phyloP scores from a whole-genome alignment of 1,140 invertebrate genomes.

The Oryzaephilus surinamensis region DNA sequence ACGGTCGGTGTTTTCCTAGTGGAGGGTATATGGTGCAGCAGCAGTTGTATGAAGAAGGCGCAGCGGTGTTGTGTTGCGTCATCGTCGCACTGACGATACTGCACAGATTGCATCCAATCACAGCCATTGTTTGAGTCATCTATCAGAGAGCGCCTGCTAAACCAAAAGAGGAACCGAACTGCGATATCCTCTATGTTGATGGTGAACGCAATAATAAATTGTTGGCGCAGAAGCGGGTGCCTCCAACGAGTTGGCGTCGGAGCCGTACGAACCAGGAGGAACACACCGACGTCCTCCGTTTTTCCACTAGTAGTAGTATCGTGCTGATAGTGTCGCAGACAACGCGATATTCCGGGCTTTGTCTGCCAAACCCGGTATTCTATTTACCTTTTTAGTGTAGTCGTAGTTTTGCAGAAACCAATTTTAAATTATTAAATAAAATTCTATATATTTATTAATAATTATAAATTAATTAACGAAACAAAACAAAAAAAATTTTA shows the following conservation, averaged over 20 bases:
- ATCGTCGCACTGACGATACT: constrained; percentile 27
- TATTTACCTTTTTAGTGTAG: constrained; percentile 48
- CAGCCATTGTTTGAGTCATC: constrained; percentile 30
- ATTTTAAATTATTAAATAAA: neutral
- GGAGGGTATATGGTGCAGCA: neutral
- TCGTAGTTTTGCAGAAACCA: constrained; percentile 45
- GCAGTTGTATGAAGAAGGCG: constrained; percentile 1
- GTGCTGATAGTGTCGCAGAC: constrained; percentile 60
- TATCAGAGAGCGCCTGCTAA: constrained; percentile 17
- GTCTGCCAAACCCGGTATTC: constrained; percentile 44
- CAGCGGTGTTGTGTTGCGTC: constrained; percentile 24
- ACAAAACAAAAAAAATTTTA: neutral
- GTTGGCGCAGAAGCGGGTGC: constrained; percentile 23
- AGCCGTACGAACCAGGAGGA: constrained; percentile 9
- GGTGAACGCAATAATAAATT: constrained; percentile 30
- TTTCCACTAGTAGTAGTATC: too few relatives aligned
- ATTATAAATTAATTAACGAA: neutral
- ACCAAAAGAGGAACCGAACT: constrained; percentile 10
- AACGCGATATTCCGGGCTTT: constrained; percentile 50
- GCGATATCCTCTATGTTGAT: neutral
- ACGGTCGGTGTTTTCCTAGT: too few relatives aligned
- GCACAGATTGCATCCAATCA: constrained; percentile 40
- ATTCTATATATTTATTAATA: neutral
- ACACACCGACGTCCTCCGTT: constrained; percentile 26
- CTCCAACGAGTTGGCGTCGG: constrained; percentile 33